Conservation (phyloP, 2,797 vertebrate genomes). For the Amblyraja radiata region DNA sequence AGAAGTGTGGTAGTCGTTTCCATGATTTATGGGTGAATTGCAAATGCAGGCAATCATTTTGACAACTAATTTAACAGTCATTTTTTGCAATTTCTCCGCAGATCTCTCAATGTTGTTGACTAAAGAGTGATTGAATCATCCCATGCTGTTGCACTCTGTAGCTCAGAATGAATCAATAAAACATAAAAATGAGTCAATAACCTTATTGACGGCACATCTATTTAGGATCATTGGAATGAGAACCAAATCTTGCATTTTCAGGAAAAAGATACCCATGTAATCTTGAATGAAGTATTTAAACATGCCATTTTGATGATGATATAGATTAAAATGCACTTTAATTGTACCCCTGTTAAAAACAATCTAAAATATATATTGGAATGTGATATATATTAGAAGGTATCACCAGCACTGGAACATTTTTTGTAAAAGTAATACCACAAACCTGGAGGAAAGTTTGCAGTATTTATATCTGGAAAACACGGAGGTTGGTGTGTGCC, state of each 20-base stretch:
- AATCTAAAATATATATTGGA: neutral
- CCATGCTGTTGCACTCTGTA: neutral
- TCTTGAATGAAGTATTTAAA: neutral
- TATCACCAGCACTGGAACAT: neutral
- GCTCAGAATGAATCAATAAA: constrained; percentile 29
- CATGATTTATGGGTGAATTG: neutral
- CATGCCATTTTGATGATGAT: neutral
- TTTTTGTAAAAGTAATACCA: neutral
- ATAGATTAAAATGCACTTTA: constrained; percentile 5
- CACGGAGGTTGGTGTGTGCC: neutral
- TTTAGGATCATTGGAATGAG: neutral
- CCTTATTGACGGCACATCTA: neutral
- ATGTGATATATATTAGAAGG: neutral
- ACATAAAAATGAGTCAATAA: constrained; percentile 22
- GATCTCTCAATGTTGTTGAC: constrained; percentile 7
- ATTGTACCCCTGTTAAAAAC: neutral
- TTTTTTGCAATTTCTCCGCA: neutral
- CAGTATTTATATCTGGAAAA: neutral
- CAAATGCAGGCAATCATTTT: neutral
- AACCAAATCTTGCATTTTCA: neutral
- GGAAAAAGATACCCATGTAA: no score
- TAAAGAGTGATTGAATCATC: constrained; percentile 4
- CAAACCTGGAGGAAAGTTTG: neutral
- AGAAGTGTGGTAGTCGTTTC: no score
- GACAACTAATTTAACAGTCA: constrained; percentile 10